phyloP scores from a whole-genome alignment of 2,888 invertebrate species.

The Drosophila nr. perissopoda region DNA sequence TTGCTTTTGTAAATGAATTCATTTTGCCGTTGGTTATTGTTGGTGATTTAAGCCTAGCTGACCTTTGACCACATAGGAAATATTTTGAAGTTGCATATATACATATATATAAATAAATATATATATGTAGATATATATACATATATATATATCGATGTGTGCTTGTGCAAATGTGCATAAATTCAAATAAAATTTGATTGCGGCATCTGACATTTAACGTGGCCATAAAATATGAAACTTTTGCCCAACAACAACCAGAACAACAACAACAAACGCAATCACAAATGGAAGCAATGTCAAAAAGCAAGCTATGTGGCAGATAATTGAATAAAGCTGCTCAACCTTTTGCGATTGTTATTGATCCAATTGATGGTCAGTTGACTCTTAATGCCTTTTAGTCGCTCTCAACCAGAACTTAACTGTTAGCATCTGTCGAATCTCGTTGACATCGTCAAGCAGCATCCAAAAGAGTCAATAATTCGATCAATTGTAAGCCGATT shows the following conservation, averaged over 20 bases:
- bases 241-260: neutral
- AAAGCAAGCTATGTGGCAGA: neutral
- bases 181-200: constrained; percentile 40
- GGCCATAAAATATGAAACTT: neutral
- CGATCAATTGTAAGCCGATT: neutral
- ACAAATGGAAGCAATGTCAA: neutral
- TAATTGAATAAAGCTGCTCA: constrained; percentile 3
- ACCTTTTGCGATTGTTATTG: neutral
- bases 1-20: neutral
- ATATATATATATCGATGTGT: neutral
- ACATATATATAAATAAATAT: neutral
- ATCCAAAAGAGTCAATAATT: neutral
- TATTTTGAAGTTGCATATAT: too few relatives aligned
- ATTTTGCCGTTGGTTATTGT: neutral
- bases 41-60: neutral
- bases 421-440: neutral
- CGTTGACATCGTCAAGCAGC: neutral
- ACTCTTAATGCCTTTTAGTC: neutral
- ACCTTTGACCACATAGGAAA: too few relatives aligned
- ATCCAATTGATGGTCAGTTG: neutral
- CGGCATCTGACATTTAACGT: constrained; percentile 12
- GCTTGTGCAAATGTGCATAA: constrained; percentile 7
- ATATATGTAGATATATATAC: neutral
- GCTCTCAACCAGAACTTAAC: neutral
- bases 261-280: neutral